Evolutionary conservation across 2,888 invertebrate species (phyloP).

Genomic region (Agrenia bidenticulata): DNA sequence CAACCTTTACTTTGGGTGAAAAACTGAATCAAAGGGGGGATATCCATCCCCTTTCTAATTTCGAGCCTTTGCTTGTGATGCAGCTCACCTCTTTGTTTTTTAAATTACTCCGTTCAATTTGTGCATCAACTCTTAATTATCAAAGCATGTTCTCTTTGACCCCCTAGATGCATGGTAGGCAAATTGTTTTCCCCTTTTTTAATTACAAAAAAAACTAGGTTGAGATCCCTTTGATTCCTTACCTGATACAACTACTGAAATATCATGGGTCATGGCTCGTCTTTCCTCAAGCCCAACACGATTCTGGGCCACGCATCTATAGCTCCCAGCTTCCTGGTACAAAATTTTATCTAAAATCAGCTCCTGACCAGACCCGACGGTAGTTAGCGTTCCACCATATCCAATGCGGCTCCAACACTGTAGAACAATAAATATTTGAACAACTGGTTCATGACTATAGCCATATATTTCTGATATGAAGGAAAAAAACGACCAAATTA

Average conservation of each 20-base stretch:
- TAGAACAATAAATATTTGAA: too few relatives aligned
- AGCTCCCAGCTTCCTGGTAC: constrained; percentile 75
- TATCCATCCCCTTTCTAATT: background rate
- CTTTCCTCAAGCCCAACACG: constrained; percentile 56
- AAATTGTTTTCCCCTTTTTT: background rate
- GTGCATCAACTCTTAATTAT: background rate
- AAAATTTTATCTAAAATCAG: constrained; percentile 69
- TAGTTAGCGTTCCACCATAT: constrained; percentile 58
- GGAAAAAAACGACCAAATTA: too few relatives aligned
- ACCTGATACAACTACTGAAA: constrained; percentile 60
- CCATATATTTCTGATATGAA: too few relatives aligned
- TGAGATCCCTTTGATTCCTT: too few relatives aligned
- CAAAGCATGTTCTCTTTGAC: background rate
- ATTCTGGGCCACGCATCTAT: constrained; percentile 68
- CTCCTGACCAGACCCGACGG: constrained; percentile 63
- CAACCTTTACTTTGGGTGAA: background rate
- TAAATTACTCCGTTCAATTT: background rate
- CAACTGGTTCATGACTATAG: too few relatives aligned
- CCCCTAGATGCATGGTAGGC: background rate
- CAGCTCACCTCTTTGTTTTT: background rate
- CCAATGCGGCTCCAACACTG: constrained; percentile 65
- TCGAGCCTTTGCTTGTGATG: background rate
- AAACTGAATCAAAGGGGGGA: background rate
- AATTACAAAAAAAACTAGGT: constrained; percentile 4
- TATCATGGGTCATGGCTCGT: constrained; percentile 56